These are phyloP conservation scores for Zelleria hepariella DNA, from an alignment of 2,888 invertebrate species.

Conservation along the genomic window DNA sequence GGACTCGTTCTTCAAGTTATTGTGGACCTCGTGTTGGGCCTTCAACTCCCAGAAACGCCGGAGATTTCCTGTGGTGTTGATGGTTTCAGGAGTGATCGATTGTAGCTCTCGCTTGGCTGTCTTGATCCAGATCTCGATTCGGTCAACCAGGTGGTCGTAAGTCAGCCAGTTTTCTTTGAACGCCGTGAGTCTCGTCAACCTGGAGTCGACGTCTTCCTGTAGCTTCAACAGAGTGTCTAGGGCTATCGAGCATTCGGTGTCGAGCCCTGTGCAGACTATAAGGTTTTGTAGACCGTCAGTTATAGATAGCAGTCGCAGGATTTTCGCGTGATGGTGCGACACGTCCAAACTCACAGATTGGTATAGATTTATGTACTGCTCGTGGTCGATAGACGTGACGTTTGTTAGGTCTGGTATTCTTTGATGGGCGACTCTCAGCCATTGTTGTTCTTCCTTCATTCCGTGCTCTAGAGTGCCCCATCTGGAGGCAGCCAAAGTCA, in stretches of 20 bases:
- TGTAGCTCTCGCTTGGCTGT: slow-evolving; percentile 80
- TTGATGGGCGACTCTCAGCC: slow-evolving; percentile 88
- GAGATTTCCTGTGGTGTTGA: slow-evolving; percentile 78
- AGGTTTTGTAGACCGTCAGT: slow-evolving; percentile 82
- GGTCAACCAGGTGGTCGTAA: slow-evolving; percentile 80
- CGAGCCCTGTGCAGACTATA: slow-evolving; percentile 81
- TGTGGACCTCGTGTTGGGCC: slow-evolving; percentile 88
- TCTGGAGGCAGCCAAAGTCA: slow-evolving; percentile 87
- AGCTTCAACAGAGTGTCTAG: slow-evolving; percentile 80
- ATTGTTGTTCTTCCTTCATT: slow-evolving; percentile 85
- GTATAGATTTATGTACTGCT: slow-evolving; percentile 87
- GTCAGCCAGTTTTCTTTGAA: slow-evolving; percentile 85
- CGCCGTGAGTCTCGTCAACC: slow-evolving; percentile 78
- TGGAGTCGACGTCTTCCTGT: slow-evolving; percentile 82
- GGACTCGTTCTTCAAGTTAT: slow-evolving; percentile 81
- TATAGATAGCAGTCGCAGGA: slow-evolving; percentile 79
- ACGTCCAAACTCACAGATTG: slow-evolving; percentile 85
- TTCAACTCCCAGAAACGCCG: slow-evolving; percentile 91
- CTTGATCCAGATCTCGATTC: slow-evolving; percentile 83
- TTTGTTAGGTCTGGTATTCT: slow-evolving; percentile 85
- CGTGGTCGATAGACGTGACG: slow-evolving; percentile 86
- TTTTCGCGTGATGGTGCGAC: slow-evolving; percentile 83
- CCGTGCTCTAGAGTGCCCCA: slow-evolving; percentile 87
- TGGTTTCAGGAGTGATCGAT: slow-evolving; percentile 75
- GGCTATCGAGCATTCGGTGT: slow-evolving; percentile 80